Evolutionary conservation across 2,888 invertebrate species (phyloP).

Genomic region (Acronicta leporina): DNA sequence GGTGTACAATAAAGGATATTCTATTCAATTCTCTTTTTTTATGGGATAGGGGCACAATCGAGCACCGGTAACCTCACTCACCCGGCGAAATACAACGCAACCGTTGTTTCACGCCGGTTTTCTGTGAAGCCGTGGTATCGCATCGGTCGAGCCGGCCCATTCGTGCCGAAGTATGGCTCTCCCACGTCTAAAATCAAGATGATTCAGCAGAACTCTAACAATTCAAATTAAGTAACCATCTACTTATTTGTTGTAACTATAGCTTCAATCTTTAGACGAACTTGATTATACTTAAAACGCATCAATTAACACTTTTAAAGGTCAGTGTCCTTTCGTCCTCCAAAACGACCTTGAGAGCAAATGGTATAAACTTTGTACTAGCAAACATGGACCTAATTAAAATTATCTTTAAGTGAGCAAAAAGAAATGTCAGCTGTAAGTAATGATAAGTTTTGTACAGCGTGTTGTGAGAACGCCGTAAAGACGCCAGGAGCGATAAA

Average conservation of each 20-base stretch:
- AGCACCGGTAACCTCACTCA: no score
- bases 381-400: conserved; percentile 35
- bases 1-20: no score
- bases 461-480: not conserved
- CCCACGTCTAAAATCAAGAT: no score
- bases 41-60: no score
- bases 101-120: no score
- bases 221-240: conserved; percentile 2
- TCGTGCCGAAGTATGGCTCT: no score
- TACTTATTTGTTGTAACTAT: conserved; percentile 4
- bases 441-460: conserved; percentile 10
- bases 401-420: conserved; percentile 21
- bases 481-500: not conserved
- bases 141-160: no score
- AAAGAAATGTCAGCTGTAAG: conserved; percentile 11
- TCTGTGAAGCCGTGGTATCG: no score
- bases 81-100: no score
- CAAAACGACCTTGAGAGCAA: conserved; percentile 9
- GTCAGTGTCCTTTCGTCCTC: conserved; percentile 21
- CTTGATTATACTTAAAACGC: conserved; percentile 32
- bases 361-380: conserved; percentile 3
- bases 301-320: conserved; percentile 36
- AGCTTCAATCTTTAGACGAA: conserved; percentile 1
- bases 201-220: not conserved
- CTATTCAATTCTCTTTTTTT: no score